phyloP scores from a whole-genome alignment of 2,888 invertebrate genomes.

The Heterodera filipjevi region DNA sequence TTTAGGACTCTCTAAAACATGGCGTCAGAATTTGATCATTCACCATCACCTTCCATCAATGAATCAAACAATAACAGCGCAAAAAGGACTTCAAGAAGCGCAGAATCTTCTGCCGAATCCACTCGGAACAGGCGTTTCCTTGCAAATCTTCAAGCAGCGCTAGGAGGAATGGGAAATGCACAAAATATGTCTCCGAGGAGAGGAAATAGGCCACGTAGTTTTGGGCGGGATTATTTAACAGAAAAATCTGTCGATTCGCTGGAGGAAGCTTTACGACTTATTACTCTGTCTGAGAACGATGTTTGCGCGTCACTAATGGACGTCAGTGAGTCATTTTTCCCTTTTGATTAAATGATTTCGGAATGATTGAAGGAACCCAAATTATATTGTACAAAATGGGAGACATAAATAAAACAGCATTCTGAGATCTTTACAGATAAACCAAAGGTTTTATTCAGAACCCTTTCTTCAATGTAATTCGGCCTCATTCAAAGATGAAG shows the following conservation, averaged over 20 bases:
- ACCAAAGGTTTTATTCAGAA: constrained; percentile 24
- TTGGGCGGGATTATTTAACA: not conserved
- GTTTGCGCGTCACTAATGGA: constrained; percentile 31
- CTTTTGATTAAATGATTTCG: not conserved
- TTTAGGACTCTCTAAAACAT: not conserved
- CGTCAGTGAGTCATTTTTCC: constrained; percentile 27
- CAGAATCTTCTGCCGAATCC: not conserved
- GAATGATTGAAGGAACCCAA: not conserved
- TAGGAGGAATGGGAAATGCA: not conserved
- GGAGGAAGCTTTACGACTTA: constrained; percentile 26
- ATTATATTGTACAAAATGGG: not conserved
- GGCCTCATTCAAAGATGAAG: constrained; percentile 30
- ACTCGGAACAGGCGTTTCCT: constrained; percentile 26
- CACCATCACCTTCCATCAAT: not conserved
- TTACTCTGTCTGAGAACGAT: constrained; percentile 30
- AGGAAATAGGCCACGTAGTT: not conserved
- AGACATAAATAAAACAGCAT: too few relatives aligned
- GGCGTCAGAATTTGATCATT: not conserved
- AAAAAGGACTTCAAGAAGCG: not conserved
- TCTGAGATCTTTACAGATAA: too few relatives aligned
- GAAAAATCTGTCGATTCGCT: constrained; percentile 19
- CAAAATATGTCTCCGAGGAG: not conserved
- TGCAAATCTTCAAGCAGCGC: constrained; percentile 29
- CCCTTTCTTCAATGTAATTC: constrained; percentile 33
- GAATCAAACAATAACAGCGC: not conserved